Conservation (phyloP, 2,113 vertebrate species). For the Actenoides lindsayi region DNA sequence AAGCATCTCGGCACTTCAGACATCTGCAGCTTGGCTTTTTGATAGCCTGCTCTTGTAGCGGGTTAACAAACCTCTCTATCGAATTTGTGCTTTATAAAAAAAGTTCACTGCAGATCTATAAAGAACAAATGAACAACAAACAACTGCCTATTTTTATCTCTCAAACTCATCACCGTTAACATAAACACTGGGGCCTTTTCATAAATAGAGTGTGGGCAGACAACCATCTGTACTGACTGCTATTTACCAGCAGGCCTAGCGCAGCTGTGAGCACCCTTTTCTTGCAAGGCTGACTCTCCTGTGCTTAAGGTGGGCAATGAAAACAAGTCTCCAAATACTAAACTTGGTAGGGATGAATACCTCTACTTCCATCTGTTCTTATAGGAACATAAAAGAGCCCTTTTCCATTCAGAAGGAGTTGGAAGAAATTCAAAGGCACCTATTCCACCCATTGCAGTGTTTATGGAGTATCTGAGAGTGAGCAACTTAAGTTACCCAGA, state of each 20-base stretch:
- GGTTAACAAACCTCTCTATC: constrained; percentile 65
- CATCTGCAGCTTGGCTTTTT: constrained; percentile 36
- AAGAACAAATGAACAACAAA: constrained; percentile 79
- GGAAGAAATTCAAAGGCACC: neutral
- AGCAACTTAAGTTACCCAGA: neutral
- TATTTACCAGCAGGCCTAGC: constrained; percentile 62
- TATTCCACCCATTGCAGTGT: neutral
- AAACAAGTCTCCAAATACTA: neutral
- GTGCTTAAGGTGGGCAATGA: neutral
- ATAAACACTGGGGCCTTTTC: constrained; percentile 74
- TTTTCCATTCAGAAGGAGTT: neutral
- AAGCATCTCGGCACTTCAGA: constrained; percentile 3
- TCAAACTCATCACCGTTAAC: constrained; percentile 67
- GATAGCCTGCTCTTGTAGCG: constrained; percentile 56
- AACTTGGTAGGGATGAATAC: neutral
- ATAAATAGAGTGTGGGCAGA: constrained; percentile 78
- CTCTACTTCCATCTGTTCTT: neutral
- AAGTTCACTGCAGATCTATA: constrained; percentile 70
- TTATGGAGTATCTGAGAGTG: neutral
- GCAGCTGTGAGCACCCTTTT: constrained; percentile 10
- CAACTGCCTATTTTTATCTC: constrained; percentile 78
- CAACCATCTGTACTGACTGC: constrained; percentile 69
- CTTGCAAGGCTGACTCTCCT: neutral
- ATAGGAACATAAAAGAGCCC: neutral
- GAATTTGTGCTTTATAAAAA: constrained; percentile 56